A percentile compares a stretch with the other conserved stretches of the same genome.
These are phyloP conservation scores for Drosophila kikkawai DNA, from an alignment of 1,140 invertebrate species.

Conservation along the genomic window DNA sequence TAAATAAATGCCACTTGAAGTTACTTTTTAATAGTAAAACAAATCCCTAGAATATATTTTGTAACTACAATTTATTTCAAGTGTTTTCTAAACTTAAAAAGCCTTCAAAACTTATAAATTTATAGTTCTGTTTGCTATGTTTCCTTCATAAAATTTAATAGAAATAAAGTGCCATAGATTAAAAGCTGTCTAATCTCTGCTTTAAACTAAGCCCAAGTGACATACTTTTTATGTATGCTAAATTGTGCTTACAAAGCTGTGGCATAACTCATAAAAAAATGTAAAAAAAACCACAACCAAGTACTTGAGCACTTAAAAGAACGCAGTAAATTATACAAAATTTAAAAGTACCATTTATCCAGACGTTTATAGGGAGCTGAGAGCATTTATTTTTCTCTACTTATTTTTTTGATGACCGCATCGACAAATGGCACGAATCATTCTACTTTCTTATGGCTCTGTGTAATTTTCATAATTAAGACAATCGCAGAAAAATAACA, in stretches of 20 bases:
- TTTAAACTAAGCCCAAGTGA: constrained; percentile 1
- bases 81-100: neutral
- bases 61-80: neutral
- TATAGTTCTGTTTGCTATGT: neutral
- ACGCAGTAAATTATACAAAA: constrained; percentile 17
- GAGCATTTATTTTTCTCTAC: constrained; percentile 1
- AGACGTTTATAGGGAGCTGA: neutral
- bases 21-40: neutral
- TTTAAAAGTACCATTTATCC: constrained; percentile 5
- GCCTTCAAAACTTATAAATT: neutral
- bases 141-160: too few relatives aligned
- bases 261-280: neutral
- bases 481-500: constrained; percentile 23
- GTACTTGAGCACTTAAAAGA: constrained; percentile 6
- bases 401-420: constrained; percentile 23
- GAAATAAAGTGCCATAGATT: neutral
- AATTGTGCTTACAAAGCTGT: constrained; percentile 2
- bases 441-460: constrained; percentile 19
- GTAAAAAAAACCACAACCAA: neutral
- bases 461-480: constrained; percentile 42
- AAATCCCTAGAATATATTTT: neutral
- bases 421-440: constrained; percentile 49
- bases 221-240: neutral
- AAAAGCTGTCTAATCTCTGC: neutral
- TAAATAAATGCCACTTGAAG: too few relatives aligned